Conservation (phyloP, 2,113 vertebrate genomes). For the Numida meleagris region DNA sequence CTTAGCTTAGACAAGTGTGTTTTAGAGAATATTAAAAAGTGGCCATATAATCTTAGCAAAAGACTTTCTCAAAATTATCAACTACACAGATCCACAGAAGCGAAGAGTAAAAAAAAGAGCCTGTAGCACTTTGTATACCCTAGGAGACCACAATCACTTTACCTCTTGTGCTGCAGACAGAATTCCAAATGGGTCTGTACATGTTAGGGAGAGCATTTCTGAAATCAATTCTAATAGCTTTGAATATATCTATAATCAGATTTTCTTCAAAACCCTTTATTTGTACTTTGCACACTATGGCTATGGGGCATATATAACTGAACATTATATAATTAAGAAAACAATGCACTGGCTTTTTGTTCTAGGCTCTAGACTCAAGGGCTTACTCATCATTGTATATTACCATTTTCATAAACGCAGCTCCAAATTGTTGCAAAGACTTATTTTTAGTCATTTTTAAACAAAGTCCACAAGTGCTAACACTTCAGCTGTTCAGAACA, state of each 20-base stretch:
- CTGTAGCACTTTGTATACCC: not conserved
- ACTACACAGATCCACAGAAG: not conserved
- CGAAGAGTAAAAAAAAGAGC: not conserved
- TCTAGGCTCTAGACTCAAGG: not conserved
- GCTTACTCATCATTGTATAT: not conserved
- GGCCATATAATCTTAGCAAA: not conserved
- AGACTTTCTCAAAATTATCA: not conserved
- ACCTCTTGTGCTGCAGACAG: not conserved
- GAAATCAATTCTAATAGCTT: not conserved
- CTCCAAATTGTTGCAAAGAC: not conserved
- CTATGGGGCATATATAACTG: not conserved
- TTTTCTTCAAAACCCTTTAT: not conserved
- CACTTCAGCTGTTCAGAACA: not conserved
- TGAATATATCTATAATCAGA: not conserved
- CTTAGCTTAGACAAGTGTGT: not conserved
- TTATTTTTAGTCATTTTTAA: not conserved
- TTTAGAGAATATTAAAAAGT: not conserved
- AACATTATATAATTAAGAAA: not conserved
- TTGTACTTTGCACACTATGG: not conserved
- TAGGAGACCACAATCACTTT: not conserved
- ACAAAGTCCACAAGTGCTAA: not conserved
- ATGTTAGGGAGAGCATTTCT: not conserved
- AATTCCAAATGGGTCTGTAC: not conserved
- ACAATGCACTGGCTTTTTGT: not conserved
- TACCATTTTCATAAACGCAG: not conserved